Evolutionary conservation across 2,888 invertebrate species (phyloP).

Genomic region (Muscina levida): DNA sequence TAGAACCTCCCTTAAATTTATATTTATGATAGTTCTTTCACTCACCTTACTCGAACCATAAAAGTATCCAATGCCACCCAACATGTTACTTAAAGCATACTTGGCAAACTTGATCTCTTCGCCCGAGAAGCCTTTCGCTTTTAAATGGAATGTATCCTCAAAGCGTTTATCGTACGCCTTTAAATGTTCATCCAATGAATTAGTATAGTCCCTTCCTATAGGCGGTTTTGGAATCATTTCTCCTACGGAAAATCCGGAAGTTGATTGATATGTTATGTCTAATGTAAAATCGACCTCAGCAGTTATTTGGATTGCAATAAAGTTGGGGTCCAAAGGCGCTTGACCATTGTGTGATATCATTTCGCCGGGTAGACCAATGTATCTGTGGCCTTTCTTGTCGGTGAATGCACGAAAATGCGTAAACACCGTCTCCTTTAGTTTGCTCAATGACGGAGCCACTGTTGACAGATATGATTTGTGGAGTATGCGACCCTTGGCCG

Average conservation of each 20-base stretch:
- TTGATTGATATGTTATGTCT: constrained; percentile 91
- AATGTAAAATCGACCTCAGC: constrained; percentile 89
- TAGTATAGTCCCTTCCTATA: constrained; percentile 84
- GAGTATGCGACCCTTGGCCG: constrained; percentile 82
- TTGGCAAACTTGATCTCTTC: constrained; percentile 88
- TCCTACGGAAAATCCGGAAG: constrained; percentile 82
- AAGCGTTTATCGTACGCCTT: constrained; percentile 88
- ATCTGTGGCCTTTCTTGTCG: constrained; percentile 81
- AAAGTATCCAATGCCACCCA: constrained; percentile 98
- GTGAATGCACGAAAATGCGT: constrained; percentile 84
- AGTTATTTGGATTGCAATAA: constrained; percentile 88
- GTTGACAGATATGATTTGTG: constrained; percentile 89
- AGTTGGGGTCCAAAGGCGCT: constrained; percentile 86
- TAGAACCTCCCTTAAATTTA: no score
- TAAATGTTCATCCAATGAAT: constrained; percentile 83
- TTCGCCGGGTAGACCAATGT: constrained; percentile 84
- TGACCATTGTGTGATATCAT: constrained; percentile 81
- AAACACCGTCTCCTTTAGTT: constrained; percentile 88
- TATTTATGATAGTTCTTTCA: no score
- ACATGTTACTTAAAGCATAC: constrained; percentile 93
- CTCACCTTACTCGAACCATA: constrained; percentile 84
- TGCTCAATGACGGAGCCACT: constrained; percentile 85
- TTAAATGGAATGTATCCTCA: constrained; percentile 88
- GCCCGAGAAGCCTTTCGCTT: constrained; percentile 84
- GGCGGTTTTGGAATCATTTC: constrained; percentile 80